Base-by-base conservation (phyloP, 2,113 vertebrate genomes). In the Centrocercus urophasianus region DNA sequence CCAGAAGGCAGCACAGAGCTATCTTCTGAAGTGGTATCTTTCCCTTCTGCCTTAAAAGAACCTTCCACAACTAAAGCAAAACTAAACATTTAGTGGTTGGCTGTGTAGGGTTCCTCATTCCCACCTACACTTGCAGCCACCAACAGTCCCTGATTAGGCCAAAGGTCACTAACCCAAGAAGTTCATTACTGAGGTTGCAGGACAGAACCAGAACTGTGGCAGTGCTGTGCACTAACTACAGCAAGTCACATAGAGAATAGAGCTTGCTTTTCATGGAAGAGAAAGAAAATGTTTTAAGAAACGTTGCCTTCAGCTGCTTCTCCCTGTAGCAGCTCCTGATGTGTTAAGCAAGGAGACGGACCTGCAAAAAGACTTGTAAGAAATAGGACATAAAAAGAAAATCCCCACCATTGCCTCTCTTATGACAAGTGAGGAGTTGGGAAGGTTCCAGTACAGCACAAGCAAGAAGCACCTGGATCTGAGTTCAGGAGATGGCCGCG, bases 381-480 rank as follows among this genome's bases (percentile, higher is more conserved):
- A 80, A 80, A 76, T 7, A n/a, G 0, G 3, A 43, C 28, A 22
- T 13, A 22, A n/a, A 30, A 88, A 76, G 40, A 70, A 83, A 87
- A 43, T 32, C 36, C 28, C 40, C 57, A 40, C 70, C 19, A 13
- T 28, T 60, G 43, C 28, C 36, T 69, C 81, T 75, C 59, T 57
- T 32, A 11, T 0, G 2, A 61, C 8, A 1, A 1, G 3, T 1
- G 2, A 61, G n/a, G 32, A 36, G 36, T 38, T 38, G n/a, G 0
- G 1, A 48, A 57, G 36, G 54, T 24, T 47, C 4, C 10, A 21
- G 50, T 36, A 54, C 64, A 50, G 60, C 22, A 60, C 13, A 48
- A 32, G 63, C 45, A 34, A 50, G 0, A 7, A 83, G 45, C 36
- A 52, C 22, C 14, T 38, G 28, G 42, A 76, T 11, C 30, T 1